A percentile compares a stretch with the other conserved stretches of the same genome.
Evolutionary conservation across 2,113 vertebrate species (phyloP).

Genomic region (Corythoichthys intestinalis): DNA sequence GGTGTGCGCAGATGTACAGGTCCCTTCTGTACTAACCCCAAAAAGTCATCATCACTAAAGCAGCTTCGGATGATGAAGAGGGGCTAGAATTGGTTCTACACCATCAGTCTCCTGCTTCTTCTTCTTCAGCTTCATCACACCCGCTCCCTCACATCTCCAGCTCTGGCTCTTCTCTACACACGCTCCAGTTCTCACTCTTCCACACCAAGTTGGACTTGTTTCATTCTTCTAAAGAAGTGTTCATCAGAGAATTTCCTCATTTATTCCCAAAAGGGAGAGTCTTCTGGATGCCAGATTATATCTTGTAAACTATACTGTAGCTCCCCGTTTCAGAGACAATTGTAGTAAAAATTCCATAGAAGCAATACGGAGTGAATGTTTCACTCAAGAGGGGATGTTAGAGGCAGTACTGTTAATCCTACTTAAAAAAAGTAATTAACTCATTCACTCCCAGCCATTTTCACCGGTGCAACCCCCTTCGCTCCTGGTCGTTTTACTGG

Average conservation of each 20-base stretch:
- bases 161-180: slow-evolving; percentile 25
- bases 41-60: slow-evolving; percentile 64
- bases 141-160: slow-evolving; percentile 26
- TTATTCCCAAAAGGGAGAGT: slow-evolving; percentile 20
- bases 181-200: slow-evolving; percentile 19
- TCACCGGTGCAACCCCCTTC: no score
- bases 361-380: slow-evolving; percentile 36
- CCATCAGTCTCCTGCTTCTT: slow-evolving; percentile 29
- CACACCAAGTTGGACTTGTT: slow-evolving; percentile 38
- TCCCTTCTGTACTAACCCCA: slow-evolving; percentile 60
- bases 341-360: slow-evolving; percentile 35
- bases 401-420: not conserved
- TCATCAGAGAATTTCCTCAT: slow-evolving; percentile 45
- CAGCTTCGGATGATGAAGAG: slow-evolving; percentile 51
- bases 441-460: no score
- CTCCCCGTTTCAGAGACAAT: slow-evolving; percentile 42
- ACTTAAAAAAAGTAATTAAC: no score
- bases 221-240: slow-evolving; percentile 26
- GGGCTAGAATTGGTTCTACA: slow-evolving; percentile 41
- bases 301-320: slow-evolving; percentile 28
- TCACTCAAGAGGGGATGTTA: slow-evolving; percentile 42
- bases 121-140: slow-evolving; percentile 18
- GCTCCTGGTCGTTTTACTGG: no score
- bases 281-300: slow-evolving; percentile 48
- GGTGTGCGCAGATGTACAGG: slow-evolving; percentile 4